Conservation (phyloP, 1,140 invertebrate species). For the Drosophila littoralis region DNA sequence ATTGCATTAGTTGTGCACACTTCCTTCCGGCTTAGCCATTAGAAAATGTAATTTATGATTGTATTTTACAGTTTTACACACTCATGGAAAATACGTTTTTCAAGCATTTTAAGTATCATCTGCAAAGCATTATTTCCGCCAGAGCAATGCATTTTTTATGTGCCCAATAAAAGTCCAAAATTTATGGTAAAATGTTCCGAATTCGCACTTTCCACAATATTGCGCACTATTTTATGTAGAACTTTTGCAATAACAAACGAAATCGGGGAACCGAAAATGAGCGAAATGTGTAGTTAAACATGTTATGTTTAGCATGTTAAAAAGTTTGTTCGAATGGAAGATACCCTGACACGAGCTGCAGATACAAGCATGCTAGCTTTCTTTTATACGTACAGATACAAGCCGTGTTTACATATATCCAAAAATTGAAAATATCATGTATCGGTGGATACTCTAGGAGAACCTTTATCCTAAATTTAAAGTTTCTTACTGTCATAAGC, state of each 20-base stretch:
- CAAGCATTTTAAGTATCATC: constrained; percentile 40
- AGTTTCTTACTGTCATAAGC: too few species aligned
- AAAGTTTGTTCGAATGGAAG: too few species aligned
- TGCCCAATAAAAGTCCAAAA: constrained; percentile 60
- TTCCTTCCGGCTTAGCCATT: constrained; percentile 42
- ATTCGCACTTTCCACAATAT: constrained; percentile 1
- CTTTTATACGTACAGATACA: too few species aligned
- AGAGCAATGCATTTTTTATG: constrained; percentile 40
- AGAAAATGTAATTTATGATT: constrained; percentile 51
- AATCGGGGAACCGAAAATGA: background rate
- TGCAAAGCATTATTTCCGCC: constrained; percentile 36
- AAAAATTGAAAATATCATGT: too few species aligned
- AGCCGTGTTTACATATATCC: too few species aligned
- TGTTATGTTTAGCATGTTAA: background rate
- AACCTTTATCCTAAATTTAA: too few species aligned
- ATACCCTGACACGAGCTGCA: too few species aligned
- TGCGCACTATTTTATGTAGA: background rate
- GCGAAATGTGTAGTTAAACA: background rate
- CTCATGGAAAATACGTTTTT: constrained; percentile 31
- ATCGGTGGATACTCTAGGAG: too few species aligned
- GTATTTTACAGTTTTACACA: constrained; percentile 28
- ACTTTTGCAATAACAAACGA: constrained; percentile 4
- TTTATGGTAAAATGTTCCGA: constrained; percentile 48
- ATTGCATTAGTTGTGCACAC: constrained; percentile 72
- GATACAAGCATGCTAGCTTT: too few species aligned